Conservation (phyloP, 2,113 vertebrate genomes). For the Cacatua alba region DNA sequence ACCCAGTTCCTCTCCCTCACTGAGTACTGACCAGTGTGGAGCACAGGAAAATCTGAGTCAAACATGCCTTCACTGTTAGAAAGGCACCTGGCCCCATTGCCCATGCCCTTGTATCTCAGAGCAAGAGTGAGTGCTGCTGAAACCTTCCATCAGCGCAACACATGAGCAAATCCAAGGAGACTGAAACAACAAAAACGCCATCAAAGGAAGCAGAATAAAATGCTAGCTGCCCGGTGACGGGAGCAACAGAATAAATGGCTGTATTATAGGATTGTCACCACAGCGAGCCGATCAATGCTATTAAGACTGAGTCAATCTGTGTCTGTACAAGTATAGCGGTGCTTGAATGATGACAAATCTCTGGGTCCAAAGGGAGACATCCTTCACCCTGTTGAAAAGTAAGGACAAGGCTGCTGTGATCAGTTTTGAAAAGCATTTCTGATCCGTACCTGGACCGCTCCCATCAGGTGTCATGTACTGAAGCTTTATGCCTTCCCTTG, state of each 20-base stretch:
- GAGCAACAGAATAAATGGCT: background rate
- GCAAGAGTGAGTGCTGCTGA: background rate
- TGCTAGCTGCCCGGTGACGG: background rate
- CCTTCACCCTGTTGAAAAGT: constrained; percentile 5
- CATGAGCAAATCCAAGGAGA: background rate
- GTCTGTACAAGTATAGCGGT: background rate
- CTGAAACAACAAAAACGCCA: background rate
- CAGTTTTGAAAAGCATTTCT: background rate
- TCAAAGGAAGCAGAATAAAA: background rate
- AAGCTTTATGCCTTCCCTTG: background rate
- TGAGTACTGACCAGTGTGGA: background rate
- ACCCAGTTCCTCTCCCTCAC: background rate
- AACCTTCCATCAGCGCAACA: background rate
- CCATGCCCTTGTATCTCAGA: background rate
- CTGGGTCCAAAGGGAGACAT: constrained; percentile 11
- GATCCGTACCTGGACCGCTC: background rate
- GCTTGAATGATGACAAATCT: constrained; percentile 13
- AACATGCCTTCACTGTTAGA: background rate
- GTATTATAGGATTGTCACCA: background rate
- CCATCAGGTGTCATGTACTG: background rate
- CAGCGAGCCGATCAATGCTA: background rate
- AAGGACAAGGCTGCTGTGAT: background rate
- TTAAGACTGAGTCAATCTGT: background rate
- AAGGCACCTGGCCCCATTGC: background rate
- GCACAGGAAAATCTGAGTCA: background rate